Evolutionary conservation across 2,113 vertebrate species (phyloP), one percentile per base, ranked within the genome.

Genomic region (Ivindomyrus marchei): DNA sequence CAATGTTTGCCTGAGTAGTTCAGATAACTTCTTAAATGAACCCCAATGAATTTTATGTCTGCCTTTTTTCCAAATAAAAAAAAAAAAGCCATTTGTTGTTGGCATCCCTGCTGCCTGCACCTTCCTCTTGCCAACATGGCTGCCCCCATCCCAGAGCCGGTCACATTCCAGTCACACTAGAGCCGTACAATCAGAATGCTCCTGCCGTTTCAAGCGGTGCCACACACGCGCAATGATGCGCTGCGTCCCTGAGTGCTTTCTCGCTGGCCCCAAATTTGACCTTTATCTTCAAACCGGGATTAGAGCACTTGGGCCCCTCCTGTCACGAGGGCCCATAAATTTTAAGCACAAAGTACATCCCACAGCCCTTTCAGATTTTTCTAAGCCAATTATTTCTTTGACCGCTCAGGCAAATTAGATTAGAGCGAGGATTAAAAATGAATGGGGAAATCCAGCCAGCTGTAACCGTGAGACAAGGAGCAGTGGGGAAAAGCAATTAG

Each of bases 381-480:
- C 89, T 91, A 93, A 92, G 90, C 89, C 83, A 91, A 91, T 92
- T 90, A 89, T 89, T 88, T 89, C 91, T 19, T 91, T 77, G 89
- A 91, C 89, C 91, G 89, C 90, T 87, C 90, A 91, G 66, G 87
- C 89, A 90, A 92, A 92, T 91, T 47, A 91, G 91, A 95, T 91
- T 90, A 91, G 91, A 84, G 88, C 70, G 36, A 88, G 92, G 90
- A 94, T 95, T 94, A 94, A 94, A 94, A 94, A 95, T 94, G 92
- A 90, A 94, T 94, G 91, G 93, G 91, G 89, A 92, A 89, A 92
- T 93, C 90, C 93, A 93, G 91, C 90, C 93, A 91, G 92, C 91
- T 93, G 94, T 94, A 94, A 94, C 90, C 2, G 87, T 91, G 92
- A 94, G 93, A 94, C 90, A 62, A 52, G 88, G 77, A 91, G 91